Evolutionary conservation across 1,140 invertebrate genomes (phyloP), one percentile per base, ranked within the genome.

Genomic region (Matsumurasca onukii): DNA sequence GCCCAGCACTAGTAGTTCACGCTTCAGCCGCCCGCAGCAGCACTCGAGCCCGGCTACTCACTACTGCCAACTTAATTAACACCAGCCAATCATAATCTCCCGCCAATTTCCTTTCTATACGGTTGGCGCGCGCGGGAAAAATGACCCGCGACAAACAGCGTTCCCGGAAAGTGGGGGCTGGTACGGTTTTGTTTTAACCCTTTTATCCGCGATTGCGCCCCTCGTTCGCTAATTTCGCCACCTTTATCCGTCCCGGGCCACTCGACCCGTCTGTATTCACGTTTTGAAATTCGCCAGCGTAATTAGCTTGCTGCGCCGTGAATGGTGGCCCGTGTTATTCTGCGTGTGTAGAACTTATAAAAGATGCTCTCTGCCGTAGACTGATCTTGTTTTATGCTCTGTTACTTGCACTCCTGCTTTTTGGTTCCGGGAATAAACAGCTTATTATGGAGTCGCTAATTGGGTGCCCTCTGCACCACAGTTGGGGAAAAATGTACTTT

Each of bases 381-480:
- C 20, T 52, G 49, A 52, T 52, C 49, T 52, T 52, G 49, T 52
- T 52, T 52, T 22, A 52, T 52, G 49, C 49, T 3, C 20, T 52
- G 49, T 52, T 52, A 52, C 49, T 52, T 52, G 3, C 20, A 22
- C 49, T 3, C 49, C 12, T 22, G 49, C 3, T 52, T 52, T 52
- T 52, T 39, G n/a, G n/a, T n/a, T 9, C 34, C 34, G 5, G 34
- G 34, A 39, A 39, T 39, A 39, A 17, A 9, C 5, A 39, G 34
- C 17, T 39, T 17, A n/a, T n/a, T n/a, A n/a, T n/a, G n/a, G n/a
- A 17, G 34, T 39, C 34, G 5, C 34, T 39, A 39, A 39, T 39
- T 39, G 17, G 34, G 5, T 39, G 34, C n/a, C n/a, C n/a, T n/a
- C n/a, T n/a, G n/a, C n/a, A n/a, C n/a, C n/a, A n/a, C n/a, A n/a